Percentiles rank a stretch among this genome's conserved stretches.
These are phyloP conservation scores for Bradynema listronoti DNA, from an alignment of 1,140 invertebrate species.

Conservation along the genomic window DNA sequence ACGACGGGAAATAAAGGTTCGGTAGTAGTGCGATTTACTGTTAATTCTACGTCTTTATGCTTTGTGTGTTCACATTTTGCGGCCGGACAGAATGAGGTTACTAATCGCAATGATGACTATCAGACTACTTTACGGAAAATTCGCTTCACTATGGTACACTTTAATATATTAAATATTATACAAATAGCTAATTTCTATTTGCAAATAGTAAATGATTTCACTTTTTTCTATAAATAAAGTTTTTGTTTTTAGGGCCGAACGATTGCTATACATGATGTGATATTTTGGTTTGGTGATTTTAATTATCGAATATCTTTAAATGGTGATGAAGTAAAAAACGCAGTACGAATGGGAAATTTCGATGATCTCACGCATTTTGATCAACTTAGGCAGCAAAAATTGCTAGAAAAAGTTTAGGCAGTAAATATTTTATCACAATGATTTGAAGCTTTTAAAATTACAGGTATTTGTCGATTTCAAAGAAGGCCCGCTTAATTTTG, in stretches of 20 bases:
- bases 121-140: constrained; percentile 86
- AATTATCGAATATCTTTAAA: constrained; percentile 95
- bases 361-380: constrained; percentile 74
- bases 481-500: constrained; percentile 83
- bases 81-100: constrained; percentile 90
- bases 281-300: constrained; percentile 99
- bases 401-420: too few species aligned
- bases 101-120: constrained; percentile 90
- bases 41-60: constrained; percentile 80
- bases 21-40: constrained; percentile 82
- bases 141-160: constrained; percentile 76
- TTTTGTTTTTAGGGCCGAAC: constrained; percentile 66
- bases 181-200: not conserved
- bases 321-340: constrained; percentile 83
- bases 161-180: constrained; percentile 1
- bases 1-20: constrained; percentile 86
- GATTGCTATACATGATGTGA: constrained; percentile 87
- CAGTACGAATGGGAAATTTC: constrained; percentile 73
- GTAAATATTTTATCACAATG: too few species aligned
- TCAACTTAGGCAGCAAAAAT: constrained; percentile 71
- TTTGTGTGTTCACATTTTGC: constrained; percentile 98
- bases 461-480: constrained; percentile 88
- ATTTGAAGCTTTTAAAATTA: constrained; percentile 56
- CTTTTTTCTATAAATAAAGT: not conserved
- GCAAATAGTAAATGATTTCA: not conserved